phyloP scores from a whole-genome alignment of 2,797 vertebrate genomes.

The Myiothlypis chrysogaster region DNA sequence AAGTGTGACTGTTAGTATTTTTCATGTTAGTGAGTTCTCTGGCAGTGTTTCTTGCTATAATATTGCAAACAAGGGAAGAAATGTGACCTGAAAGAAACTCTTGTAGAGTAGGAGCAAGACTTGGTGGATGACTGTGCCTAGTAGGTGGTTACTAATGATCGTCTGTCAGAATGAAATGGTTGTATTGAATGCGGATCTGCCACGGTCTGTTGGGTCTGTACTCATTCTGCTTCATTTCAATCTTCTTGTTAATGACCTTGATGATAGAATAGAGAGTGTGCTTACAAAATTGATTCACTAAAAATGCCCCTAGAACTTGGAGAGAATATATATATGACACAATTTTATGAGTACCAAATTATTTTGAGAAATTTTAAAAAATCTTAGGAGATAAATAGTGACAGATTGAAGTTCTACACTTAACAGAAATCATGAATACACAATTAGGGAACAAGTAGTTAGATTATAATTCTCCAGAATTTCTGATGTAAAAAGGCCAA shows the following conservation, averaged over 20 bases:
- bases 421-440: background rate
- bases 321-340: background rate
- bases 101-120: background rate
- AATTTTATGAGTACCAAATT: background rate
- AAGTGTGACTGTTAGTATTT: background rate
- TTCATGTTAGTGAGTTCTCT: background rate
- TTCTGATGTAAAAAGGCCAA: background rate
- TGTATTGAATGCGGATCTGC: slow-evolving; percentile 11
- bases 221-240: slow-evolving; percentile 32
- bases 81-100: background rate
- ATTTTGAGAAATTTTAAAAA: background rate
- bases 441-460: background rate
- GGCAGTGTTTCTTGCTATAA: background rate
- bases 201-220: slow-evolving; percentile 36
- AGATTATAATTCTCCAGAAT: background rate
- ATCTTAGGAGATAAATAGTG: background rate
- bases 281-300: background rate
- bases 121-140: background rate
- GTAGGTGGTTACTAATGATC: slow-evolving; percentile 39
- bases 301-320: background rate
- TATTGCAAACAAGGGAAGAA: background rate
- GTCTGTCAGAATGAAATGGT: slow-evolving; percentile 45
- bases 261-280: background rate
- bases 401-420: background rate
- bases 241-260: slow-evolving; percentile 46